A percentile compares a stretch with the other conserved stretches of the same genome.
Evolutionary conservation across 2,888 invertebrate genomes (phyloP).

Genomic region (Acrobasis repandana): DNA sequence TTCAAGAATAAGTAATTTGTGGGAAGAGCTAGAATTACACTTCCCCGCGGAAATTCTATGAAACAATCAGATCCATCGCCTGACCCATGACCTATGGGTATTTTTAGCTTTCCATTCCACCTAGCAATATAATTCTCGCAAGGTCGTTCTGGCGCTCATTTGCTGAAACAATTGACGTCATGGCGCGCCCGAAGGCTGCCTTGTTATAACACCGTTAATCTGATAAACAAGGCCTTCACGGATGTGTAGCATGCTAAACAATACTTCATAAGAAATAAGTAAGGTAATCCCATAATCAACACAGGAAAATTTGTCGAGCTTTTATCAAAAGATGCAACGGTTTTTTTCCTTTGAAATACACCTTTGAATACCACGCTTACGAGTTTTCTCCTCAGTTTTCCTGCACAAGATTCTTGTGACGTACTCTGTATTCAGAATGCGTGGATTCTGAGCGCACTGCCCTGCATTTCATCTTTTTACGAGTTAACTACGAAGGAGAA

Average conservation of each 20-base stretch:
- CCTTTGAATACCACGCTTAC: constrained; percentile 47
- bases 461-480: constrained; percentile 27
- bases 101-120: constrained; percentile 68
- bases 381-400: constrained; percentile 47
- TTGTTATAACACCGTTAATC: constrained; percentile 63
- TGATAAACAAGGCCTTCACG: constrained; percentile 52
- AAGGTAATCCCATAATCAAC: constrained; percentile 27
- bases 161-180: constrained; percentile 81
- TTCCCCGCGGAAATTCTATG: not conserved
- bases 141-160: constrained; percentile 67
- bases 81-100: constrained; percentile 73
- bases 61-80: constrained; percentile 35
- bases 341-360: constrained; percentile 37
- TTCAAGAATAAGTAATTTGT: too few relatives aligned
- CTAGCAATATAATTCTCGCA: constrained; percentile 54
- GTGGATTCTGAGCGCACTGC: constrained; percentile 35
- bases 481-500: not conserved
- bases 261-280: not conserved
- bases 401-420: constrained; percentile 40
- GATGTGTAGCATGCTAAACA: constrained; percentile 25
- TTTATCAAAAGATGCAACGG: not conserved
- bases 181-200: constrained; percentile 59
- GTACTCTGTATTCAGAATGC: constrained; percentile 45
- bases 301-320: not conserved
- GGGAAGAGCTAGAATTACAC: too few relatives aligned